A percentile compares a stretch with the other conserved stretches of the same genome.
phyloP scores from a whole-genome alignment of 2,113 vertebrate species.

The Xenopus borealis region DNA sequence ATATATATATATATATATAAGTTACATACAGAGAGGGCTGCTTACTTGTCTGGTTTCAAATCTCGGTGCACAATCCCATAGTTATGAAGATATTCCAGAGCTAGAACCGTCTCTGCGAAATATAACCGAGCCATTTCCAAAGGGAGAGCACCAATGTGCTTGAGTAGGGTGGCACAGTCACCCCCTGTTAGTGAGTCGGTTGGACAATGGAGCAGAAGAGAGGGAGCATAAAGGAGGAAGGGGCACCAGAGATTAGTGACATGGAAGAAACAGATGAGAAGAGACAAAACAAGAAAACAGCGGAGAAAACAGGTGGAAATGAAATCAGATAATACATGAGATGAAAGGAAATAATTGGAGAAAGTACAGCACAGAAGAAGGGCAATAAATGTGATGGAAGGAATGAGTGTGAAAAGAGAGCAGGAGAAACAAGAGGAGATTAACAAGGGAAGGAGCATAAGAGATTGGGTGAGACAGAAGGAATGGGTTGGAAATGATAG shows the following conservation, averaged over 20 bases:
- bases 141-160: conserved; percentile 89
- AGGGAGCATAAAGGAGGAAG: neutral
- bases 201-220: neutral
- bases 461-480: too few relatives aligned
- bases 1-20: too few relatives aligned
- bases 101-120: conserved; percentile 88
- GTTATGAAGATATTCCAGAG: conserved; percentile 90
- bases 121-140: conserved; percentile 91
- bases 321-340: too few relatives aligned
- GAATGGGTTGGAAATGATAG: too few relatives aligned
- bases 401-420: too few relatives aligned
- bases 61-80: conserved; percentile 92
- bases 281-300: too few relatives aligned
- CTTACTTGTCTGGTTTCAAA: conserved; percentile 94
- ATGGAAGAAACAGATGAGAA: neutral
- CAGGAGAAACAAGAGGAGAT: neutral
- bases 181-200: conserved; percentile 68
- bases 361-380: too few relatives aligned
- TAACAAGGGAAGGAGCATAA: too few relatives aligned
- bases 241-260: neutral
- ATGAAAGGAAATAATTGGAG: too few relatives aligned
- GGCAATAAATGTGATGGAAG: too few relatives aligned
- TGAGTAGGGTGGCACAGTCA: conserved; percentile 89
- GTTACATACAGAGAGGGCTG: neutral
- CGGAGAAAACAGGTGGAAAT: too few relatives aligned